Evolutionary conservation across 2,888 invertebrate genomes (phyloP).

Genomic region (Tyria jacobaeae): DNA sequence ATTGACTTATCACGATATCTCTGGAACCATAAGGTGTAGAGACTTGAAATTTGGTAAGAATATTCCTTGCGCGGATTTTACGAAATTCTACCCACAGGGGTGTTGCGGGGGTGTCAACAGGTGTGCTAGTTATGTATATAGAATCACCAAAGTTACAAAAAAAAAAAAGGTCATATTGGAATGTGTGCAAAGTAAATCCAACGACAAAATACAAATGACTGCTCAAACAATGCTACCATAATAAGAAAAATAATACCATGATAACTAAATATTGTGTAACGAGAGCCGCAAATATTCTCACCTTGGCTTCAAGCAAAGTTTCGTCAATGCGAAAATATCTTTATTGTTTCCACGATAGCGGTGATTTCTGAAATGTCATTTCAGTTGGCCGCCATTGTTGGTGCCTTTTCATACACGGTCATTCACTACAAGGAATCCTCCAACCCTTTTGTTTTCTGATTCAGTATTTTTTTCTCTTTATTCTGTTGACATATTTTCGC

Average conservation of each 20-base stretch:
- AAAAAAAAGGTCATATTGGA: slow-evolving; percentile 1
- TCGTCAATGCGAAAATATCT: slow-evolving; percentile 49
- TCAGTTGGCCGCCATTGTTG: slow-evolving; percentile 56
- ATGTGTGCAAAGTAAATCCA: slow-evolving; percentile 24
- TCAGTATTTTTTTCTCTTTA: slow-evolving; percentile 58
- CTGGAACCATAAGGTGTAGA: no score
- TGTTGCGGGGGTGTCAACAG: no score
- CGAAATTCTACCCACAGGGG: no score
- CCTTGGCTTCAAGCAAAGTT: slow-evolving; percentile 19
- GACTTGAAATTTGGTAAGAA: no score
- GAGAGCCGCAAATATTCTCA: slow-evolving; percentile 35
- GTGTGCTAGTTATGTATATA: no score
- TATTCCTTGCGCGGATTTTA: no score
- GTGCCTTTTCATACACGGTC: slow-evolving; percentile 60
- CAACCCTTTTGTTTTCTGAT: slow-evolving; percentile 66
- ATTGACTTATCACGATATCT: no score
- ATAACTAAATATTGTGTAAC: slow-evolving; percentile 33
- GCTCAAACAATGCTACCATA: slow-evolving; percentile 35
- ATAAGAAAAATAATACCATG: slow-evolving; percentile 28
- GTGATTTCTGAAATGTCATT: slow-evolving; percentile 64
- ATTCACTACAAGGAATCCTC: slow-evolving; percentile 62
- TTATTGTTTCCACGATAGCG: slow-evolving; percentile 58
- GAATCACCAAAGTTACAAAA: not conserved
- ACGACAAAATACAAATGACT: slow-evolving; percentile 41
- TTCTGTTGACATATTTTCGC: slow-evolving; percentile 52